Conservation (phyloP, 1,140 invertebrate species). For the Cydia amplana region DNA sequence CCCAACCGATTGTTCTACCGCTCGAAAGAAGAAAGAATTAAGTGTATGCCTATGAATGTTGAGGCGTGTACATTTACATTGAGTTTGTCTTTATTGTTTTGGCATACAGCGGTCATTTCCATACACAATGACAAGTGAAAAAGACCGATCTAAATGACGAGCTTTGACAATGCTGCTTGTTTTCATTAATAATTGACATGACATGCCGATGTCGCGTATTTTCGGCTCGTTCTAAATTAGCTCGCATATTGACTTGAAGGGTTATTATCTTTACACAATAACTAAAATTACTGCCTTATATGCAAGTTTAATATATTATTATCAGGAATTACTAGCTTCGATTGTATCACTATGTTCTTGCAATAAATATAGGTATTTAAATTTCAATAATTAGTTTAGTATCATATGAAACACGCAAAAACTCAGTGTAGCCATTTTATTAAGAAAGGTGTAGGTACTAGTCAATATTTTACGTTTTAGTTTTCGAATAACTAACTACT, state of each 20-base stretch:
- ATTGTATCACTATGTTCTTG: no score
- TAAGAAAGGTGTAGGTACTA: no score
- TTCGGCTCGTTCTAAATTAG: background rate
- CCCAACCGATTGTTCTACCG: constrained; percentile 13
- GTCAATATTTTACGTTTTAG: no score
- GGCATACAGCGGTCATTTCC: background rate
- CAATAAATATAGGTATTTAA: no score
- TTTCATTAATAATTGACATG: constrained; percentile 5
- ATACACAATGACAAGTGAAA: constrained; percentile 16
- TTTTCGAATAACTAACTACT: no score
- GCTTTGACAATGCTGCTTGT: constrained; percentile 15
- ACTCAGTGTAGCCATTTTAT: no score
- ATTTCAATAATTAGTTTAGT: no score
- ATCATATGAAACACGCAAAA: no score
- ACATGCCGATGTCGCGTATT: background rate
- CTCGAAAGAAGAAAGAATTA: background rate
- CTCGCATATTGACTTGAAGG: background rate
- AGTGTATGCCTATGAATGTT: background rate
- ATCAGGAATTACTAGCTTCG: no score
- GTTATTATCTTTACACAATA: no score
- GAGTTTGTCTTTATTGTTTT: background rate
- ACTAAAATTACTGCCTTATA: no score
- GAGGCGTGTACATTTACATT: background rate
- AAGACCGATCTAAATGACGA: background rate
- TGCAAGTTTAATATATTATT: no score